Base-by-base conservation (phyloP, 2,797 vertebrate species). In the Pseudochromis fuscus region DNA sequence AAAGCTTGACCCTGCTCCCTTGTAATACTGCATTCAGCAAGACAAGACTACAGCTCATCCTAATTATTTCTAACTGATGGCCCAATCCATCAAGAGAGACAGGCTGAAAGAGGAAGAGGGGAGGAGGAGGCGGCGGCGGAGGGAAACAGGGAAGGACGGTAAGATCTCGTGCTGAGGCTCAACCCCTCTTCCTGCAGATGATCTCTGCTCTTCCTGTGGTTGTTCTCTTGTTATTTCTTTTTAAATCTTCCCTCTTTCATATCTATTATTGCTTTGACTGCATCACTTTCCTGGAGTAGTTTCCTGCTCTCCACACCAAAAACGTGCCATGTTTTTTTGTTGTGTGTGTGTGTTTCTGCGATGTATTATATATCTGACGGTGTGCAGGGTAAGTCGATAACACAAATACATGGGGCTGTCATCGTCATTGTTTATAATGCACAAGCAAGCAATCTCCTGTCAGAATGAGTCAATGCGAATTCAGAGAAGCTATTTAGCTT, bases 61-160 rank as follows among this genome's bases (percentile, higher is more conserved):
- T 93, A 92, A 94, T 94, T 93, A 94, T 93, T 89, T 93, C 85
- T 72, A 90, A 91, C 90, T 91, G 93, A 94, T 93, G 89, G 91
- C 84, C 87, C 86, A 88, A 93, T 94, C 91, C 92, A 93, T 94
- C 93, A 93, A 82, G 62, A 76, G 56, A 85, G 81, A 74, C 82
- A 80, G 83, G 53, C 52, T 51, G 42, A 87, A 64, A 82, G 77
- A 67, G 56, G 67, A 45, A 61, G 52, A n/a, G 40, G 3, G 56
- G 57, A 45, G 61, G 51, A 52, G 60, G 69, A 46, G 58, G 35
- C 40, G 42, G 63, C 25, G 49, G 31, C 18, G 75, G 37, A 60
- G 38, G 58, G 55, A 38, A 73, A 64, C 30, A 40, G 57, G 50
- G 71, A 67, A 71, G 68, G 64, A 72, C 1, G 24, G 44, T 44